Evolutionary conservation across 2,113 vertebrate genomes (phyloP).

Genomic region (Oryzias celebensis): DNA sequence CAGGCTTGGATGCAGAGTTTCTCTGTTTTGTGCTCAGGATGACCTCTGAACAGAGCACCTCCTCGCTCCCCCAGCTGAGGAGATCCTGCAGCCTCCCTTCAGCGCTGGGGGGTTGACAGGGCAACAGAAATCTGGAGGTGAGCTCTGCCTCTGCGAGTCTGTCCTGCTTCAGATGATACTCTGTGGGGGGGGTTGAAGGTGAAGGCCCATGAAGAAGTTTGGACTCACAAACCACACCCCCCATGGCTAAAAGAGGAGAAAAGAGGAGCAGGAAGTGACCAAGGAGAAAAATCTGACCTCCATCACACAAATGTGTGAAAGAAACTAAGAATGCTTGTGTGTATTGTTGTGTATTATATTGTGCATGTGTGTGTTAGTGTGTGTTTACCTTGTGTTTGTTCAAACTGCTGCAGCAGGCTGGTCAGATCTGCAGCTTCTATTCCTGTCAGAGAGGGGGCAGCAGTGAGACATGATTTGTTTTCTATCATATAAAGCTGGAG

Average conservation of each 20-base stretch:
- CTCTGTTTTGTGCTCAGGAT: slow-evolving; percentile 78
- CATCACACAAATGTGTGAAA: too few relatives aligned
- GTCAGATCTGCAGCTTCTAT: slow-evolving; percentile 92
- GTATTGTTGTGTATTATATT: too few relatives aligned
- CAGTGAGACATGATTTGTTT: neutral
- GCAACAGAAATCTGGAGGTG: slow-evolving; percentile 9
- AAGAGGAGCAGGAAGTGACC: slow-evolving; percentile 19
- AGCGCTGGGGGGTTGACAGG: slow-evolving; percentile 2
- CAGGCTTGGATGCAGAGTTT: slow-evolving; percentile 50
- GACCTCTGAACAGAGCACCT: slow-evolving; percentile 53
- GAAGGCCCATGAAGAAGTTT: neutral
- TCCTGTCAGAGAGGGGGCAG: slow-evolving; percentile 69
- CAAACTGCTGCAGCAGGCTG: slow-evolving; percentile 94
- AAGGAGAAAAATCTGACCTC: neutral
- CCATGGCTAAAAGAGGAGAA: slow-evolving; percentile 81
- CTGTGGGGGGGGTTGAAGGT: neutral
- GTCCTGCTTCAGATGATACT: neutral
- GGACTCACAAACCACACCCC: slow-evolving; percentile 52
- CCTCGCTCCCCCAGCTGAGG: neutral
- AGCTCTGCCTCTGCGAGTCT: neutral
- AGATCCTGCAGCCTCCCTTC: slow-evolving; percentile 1
- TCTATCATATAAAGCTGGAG: neutral
- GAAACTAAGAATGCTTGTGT: too few relatives aligned
- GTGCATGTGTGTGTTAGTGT: neutral
- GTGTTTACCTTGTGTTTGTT: slow-evolving; percentile 89